Base-by-base conservation (phyloP, 2,797 vertebrate genomes). In the Acipenser oxyrinchus region DNA sequence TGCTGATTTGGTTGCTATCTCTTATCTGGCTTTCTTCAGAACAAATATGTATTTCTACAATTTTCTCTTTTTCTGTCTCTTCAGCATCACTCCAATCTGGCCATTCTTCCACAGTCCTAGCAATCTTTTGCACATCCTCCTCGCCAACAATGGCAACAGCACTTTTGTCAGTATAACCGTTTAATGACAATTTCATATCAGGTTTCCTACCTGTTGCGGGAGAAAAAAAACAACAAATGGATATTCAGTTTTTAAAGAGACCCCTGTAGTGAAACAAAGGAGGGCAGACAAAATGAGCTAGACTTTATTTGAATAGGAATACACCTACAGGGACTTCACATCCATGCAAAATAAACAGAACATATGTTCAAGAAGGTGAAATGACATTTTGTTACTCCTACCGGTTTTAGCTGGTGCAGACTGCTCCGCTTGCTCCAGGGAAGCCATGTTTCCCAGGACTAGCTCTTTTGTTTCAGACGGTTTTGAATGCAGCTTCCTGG, bases 21-120 rank as follows among this genome's bases (percentile, higher is more conserved):
- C 11, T 67, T 11, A 58, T 68, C 1, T 48, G 68, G 49, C 63
- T 68, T 51, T 83, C 73, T n/a, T 4, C 67, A 12, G 83, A 68
- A 75, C 82, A 73, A 18, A 88, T 82, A 51, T 83, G 84, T 68
- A 89, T 83, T 72, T 77, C 84, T 67, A 88, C 82, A 7, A 85
- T 77, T 79, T 79, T 80, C 8, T 82, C 77, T 63, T 77, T 77
- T 48, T 86, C 78, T 0, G 68, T 69, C 53, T 93, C 91, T 60
- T 94, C 94, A 0, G 86, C 75, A 71, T 96, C 94, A 0, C 82
- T 93, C 97, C 97, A 99, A 79, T 99, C 93, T 15, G 95, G 96
- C 97, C 97, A 99, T 69, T 96, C 95, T 68, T 97, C 94, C 49
- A 76, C 75, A 1, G 73, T 62, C 65, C 65, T 68, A 51, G 72